These are phyloP conservation scores for Morus bassanus DNA, from an alignment of 2,797 vertebrate genomes.

Conservation along the genomic window DNA sequence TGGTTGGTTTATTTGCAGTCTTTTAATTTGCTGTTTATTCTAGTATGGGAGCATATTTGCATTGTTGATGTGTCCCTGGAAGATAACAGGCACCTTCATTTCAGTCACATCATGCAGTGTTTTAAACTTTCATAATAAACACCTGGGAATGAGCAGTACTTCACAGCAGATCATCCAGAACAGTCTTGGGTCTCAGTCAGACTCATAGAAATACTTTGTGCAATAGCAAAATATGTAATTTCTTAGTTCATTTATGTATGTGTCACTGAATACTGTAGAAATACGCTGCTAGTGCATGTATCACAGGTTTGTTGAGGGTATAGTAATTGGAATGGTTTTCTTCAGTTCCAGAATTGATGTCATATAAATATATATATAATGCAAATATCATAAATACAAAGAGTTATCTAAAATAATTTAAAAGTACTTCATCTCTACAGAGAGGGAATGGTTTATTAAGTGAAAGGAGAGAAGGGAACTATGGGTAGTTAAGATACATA, in stretches of 20 bases:
- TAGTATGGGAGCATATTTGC: conserved; percentile 28
- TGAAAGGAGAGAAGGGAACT: background rate
- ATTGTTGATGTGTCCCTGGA: background rate
- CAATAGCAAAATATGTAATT: background rate
- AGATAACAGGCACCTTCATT: conserved; percentile 47
- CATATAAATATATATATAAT: background rate
- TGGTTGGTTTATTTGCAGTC: conserved; percentile 1
- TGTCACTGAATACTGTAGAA: background rate
- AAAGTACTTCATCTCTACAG: background rate
- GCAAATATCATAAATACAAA: background rate
- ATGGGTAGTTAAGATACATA: background rate
- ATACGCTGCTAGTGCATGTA: background rate
- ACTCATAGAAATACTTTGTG: background rate
- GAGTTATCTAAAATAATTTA: background rate
- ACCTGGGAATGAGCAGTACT: conserved; percentile 6
- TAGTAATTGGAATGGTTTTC: background rate
- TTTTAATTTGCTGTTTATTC: conserved; percentile 24
- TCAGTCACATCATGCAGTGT: background rate
- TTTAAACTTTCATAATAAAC: background rate
- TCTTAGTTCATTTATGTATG: background rate
- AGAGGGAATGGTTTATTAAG: background rate
- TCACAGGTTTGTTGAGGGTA: background rate
- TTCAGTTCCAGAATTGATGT: background rate
- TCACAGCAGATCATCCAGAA: conserved; percentile 15
- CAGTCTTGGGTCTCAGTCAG: background rate